A percentile compares a stretch with the other conserved stretches of the same genome.
phyloP scores from a whole-genome alignment of 2,888 invertebrate genomes.

The Drosophila phalerata region DNA sequence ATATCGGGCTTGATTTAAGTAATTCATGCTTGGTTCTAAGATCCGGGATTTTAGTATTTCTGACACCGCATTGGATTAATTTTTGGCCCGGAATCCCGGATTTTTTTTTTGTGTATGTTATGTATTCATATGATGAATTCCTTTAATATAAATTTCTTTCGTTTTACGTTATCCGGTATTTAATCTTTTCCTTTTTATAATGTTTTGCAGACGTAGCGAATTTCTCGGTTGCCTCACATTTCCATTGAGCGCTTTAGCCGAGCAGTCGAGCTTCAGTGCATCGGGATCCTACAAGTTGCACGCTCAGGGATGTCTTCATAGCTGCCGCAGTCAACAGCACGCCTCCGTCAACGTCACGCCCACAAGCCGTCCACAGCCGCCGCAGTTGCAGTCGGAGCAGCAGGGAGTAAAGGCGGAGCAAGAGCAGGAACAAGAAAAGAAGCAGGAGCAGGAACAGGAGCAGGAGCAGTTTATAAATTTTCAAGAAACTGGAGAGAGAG shows the following conservation, averaged over 20 bases:
- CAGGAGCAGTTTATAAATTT: slow-evolving; percentile 1
- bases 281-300: slow-evolving; percentile 90
- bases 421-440: neutral
- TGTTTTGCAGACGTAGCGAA: slow-evolving; percentile 92
- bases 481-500: neutral
- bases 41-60: no score
- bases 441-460: slow-evolving; percentile 24
- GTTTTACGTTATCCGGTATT: neutral
- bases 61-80: no score
- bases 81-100: no score
- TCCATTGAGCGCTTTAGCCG: slow-evolving; percentile 90
- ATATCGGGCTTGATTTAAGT: no score
- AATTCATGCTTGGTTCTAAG: no score
- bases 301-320: slow-evolving; percentile 88
- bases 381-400: slow-evolving; percentile 14
- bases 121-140: no score
- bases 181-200: neutral
- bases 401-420: slow-evolving; percentile 12
- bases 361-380: slow-evolving; percentile 43
- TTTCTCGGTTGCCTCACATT: slow-evolving; percentile 97
- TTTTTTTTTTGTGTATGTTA: no score
- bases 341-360: slow-evolving; percentile 37
- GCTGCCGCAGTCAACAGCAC: slow-evolving; percentile 47
- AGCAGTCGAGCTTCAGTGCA: slow-evolving; percentile 87
- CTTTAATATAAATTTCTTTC: no score